A percentile compares a stretch with the other conserved stretches of the same genome.
phyloP scores from a whole-genome alignment of 2,797 vertebrate genomes.

The Hydrocynus forskahlii region DNA sequence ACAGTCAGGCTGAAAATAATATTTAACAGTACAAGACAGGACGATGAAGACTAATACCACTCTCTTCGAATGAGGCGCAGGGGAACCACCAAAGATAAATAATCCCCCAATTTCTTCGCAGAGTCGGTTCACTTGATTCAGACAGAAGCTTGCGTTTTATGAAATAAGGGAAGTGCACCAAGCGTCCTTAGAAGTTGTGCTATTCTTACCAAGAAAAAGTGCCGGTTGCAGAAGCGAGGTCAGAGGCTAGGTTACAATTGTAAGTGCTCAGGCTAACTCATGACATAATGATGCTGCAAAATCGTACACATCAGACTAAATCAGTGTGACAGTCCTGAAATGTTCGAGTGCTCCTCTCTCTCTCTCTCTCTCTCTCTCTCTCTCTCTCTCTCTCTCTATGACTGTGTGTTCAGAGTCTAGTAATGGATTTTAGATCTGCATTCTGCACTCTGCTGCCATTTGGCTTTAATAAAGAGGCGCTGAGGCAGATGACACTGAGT shows the following conservation, averaged over 20 bases:
- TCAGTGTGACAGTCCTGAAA: conserved; percentile 43
- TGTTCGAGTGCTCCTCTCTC: conserved; percentile 7
- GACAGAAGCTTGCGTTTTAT: neutral
- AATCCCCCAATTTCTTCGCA: conserved; percentile 5
- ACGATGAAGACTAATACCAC: conserved; percentile 25
- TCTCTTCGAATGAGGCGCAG: conserved; percentile 6
- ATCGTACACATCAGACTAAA: conserved; percentile 46
- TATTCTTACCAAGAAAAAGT: neutral
- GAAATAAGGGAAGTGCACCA: neutral
- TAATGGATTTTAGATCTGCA: conserved; percentile 60
- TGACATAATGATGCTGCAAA: conserved; percentile 31
- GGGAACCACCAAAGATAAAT: neutral
- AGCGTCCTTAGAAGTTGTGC: neutral
- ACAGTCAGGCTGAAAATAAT: conserved; percentile 22
- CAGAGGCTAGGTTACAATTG: conserved; percentile 10
- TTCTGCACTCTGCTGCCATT: conserved; percentile 54
- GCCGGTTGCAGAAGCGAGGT: neutral
- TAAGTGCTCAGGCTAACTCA: neutral
- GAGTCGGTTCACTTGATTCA: neutral
- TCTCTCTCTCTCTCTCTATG: conserved; percentile 14
- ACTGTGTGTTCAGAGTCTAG: conserved; percentile 34
- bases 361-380: conserved; percentile 23
- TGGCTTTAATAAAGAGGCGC: conserved; percentile 60
- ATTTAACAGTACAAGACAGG: conserved; percentile 17
- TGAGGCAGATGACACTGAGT: conserved; percentile 60